Evolutionary conservation across 2,888 invertebrate species (phyloP).

Genomic region (Steinernema scapterisci): DNA sequence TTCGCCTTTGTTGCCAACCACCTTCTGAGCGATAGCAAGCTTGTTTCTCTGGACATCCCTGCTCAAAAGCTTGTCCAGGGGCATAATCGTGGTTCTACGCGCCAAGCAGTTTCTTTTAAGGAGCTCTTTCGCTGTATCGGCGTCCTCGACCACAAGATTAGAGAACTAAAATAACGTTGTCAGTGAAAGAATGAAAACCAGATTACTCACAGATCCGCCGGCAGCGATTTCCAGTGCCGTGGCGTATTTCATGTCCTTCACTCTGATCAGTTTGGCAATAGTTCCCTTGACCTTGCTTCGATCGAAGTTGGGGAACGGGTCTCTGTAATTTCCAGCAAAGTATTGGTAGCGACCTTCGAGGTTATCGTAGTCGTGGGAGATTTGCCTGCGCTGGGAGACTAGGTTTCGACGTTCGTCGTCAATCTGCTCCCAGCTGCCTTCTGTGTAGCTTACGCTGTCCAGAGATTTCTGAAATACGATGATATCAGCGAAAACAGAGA

Average conservation of each 20-base stretch:
- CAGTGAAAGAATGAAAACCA: neutral
- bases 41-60: conserved; percentile 75
- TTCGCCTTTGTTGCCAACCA: conserved; percentile 46
- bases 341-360: conserved; percentile 34
- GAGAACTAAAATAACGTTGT: conserved; percentile 74
- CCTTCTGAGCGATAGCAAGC: conserved; percentile 73
- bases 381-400: neutral
- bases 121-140: conserved; percentile 81
- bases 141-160: conserved; percentile 87
- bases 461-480: neutral
- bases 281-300: conserved; percentile 41
- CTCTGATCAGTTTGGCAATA: conserved; percentile 73
- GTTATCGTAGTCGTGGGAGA: neutral
- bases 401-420: neutral
- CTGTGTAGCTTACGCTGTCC: neutral
- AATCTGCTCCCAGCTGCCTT: conserved; percentile 1
- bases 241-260: conserved; percentile 76
- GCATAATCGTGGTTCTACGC: conserved; percentile 53
- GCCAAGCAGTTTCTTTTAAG: conserved; percentile 80
- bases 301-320: conserved; percentile 46
- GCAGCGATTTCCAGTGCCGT: conserved; percentile 85
- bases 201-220: conserved; percentile 78
- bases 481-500: too few relatives aligned
- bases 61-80: conserved; percentile 72
- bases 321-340: conserved; percentile 40